A percentile compares a stretch with the other conserved stretches of the same genome.
Evolutionary conservation across 2,113 vertebrate species (phyloP).

Genomic region (Oriolus oriolus): DNA sequence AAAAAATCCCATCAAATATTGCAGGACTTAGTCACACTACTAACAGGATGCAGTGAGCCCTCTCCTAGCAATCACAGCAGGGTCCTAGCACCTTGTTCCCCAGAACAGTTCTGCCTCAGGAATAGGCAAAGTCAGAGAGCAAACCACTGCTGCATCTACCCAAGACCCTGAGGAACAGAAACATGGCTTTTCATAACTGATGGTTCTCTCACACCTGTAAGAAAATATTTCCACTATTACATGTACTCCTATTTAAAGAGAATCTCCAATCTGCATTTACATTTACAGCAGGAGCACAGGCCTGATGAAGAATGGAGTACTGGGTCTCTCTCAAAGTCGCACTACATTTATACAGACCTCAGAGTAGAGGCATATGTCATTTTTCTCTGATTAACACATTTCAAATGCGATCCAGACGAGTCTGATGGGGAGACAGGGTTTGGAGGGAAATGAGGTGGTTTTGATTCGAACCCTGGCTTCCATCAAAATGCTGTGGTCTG

Average conservation of each 20-base stretch:
- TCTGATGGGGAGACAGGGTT: background rate
- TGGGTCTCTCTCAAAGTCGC: background rate
- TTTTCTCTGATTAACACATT: slow-evolving; percentile 1
- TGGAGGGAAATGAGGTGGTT: background rate
- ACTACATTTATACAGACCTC: background rate
- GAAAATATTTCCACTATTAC: background rate
- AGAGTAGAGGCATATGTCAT: background rate
- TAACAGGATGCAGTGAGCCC: background rate
- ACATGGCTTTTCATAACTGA: background rate
- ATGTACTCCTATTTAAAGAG: background rate
- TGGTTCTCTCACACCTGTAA: background rate
- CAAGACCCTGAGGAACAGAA: background rate
- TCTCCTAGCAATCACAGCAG: background rate
- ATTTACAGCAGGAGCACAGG: background rate
- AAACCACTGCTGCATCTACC: background rate
- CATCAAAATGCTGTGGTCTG: slow-evolving; percentile 3
- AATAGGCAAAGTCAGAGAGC: background rate
- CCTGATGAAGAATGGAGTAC: background rate
- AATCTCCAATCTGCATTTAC: background rate
- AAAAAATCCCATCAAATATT: background rate
- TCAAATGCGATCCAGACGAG: slow-evolving; percentile 16
- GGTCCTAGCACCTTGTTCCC: background rate
- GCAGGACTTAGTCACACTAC: background rate
- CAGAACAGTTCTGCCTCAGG: background rate
- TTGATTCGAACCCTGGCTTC: slow-evolving; percentile 1